Conservation (phyloP, 2,113 vertebrate genomes). For the Poeciliopsis prolifica region DNA sequence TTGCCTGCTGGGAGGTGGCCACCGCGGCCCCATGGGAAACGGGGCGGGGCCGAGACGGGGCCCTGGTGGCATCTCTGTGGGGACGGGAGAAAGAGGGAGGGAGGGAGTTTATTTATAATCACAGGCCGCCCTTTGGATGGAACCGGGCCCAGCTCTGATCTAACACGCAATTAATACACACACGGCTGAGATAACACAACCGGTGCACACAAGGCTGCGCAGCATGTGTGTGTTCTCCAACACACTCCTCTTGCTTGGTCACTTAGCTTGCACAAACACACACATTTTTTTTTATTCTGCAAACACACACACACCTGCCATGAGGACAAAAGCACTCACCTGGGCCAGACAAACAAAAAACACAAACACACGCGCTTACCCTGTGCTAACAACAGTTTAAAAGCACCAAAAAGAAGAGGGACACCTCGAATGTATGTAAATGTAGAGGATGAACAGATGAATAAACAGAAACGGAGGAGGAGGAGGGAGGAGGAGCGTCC, state of each 20-base stretch:
- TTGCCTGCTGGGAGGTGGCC: slow-evolving; percentile 94
- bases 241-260: slow-evolving; percentile 70
- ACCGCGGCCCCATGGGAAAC: slow-evolving; percentile 89
- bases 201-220: slow-evolving; percentile 25
- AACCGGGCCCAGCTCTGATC: slow-evolving; percentile 87
- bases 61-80: slow-evolving; percentile 92
- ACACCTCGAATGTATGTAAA: slow-evolving; percentile 43
- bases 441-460: slow-evolving; percentile 42
- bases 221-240: slow-evolving; percentile 8
- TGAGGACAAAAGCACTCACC: slow-evolving; percentile 51
- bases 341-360: slow-evolving; percentile 34
- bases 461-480: slow-evolving; percentile 42
- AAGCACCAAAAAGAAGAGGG: slow-evolving; percentile 23
- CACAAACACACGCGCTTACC: slow-evolving; percentile 30
- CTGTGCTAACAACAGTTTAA: slow-evolving; percentile 35
- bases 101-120: slow-evolving; percentile 95
- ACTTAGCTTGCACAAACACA: slow-evolving; percentile 83
- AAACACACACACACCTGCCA: slow-evolving; percentile 67
- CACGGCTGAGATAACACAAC: slow-evolving; percentile 86
- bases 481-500: slow-evolving; percentile 56
- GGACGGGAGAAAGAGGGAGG: slow-evolving; percentile 85
- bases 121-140: slow-evolving; percentile 79
- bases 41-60: slow-evolving; percentile 89
- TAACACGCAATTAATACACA: slow-evolving; percentile 97
- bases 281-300: slow-evolving; percentile 72